Conservation (phyloP, 2,113 vertebrate species). For the Triplophysa rosa region DNA sequence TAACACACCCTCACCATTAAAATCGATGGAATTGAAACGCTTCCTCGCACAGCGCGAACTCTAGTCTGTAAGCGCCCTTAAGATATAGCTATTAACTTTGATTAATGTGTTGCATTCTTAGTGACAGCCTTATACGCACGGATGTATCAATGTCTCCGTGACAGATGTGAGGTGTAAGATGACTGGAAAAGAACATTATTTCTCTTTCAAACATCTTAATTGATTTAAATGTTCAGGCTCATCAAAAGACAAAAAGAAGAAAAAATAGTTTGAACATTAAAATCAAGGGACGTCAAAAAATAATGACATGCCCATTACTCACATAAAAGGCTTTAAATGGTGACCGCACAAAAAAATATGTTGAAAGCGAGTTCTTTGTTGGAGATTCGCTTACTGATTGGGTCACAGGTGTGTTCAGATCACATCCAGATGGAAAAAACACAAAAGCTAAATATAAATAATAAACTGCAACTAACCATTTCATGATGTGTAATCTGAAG, state of each 20-base stretch:
- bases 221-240: neutral
- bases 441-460: too few relatives aligned
- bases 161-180: conserved; percentile 1
- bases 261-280: neutral
- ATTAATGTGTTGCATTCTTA: neutral
- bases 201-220: neutral
- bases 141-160: conserved; percentile 12
- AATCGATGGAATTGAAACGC: too few relatives aligned
- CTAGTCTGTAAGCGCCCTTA: neutral
- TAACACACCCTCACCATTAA: too few relatives aligned
- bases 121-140: neutral
- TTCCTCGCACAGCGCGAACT: neutral
- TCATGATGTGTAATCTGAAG: neutral
- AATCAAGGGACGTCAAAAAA: neutral
- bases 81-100: conserved; percentile 16
- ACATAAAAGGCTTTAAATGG: neutral
- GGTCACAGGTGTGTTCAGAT: too few relatives aligned
- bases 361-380: neutral
- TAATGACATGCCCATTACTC: neutral
- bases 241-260: neutral
- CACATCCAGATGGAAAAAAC: too few relatives aligned
- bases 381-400: neutral
- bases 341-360: neutral
- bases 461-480: too few relatives aligned
- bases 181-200: neutral